phyloP scores from a whole-genome alignment of 2,888 invertebrate genomes.

The Eupithecia vulgata region DNA sequence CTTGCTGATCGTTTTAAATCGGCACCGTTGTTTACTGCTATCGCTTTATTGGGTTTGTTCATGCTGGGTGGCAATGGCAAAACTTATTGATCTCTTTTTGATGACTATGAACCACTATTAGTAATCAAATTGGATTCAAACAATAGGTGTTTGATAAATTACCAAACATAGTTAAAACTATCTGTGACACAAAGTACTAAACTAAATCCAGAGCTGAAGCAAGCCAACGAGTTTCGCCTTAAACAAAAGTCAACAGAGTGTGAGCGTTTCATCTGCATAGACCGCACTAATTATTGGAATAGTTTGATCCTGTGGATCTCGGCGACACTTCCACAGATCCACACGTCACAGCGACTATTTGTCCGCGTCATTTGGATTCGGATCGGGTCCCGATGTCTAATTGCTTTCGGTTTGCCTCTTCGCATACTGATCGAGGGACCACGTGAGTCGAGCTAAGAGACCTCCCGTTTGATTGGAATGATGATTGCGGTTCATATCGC shows the following conservation, averaged over 20 bases:
- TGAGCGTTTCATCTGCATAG: background rate
- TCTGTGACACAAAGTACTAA: background rate
- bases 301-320: conserved; percentile 42
- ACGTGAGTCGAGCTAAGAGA: conserved; percentile 15
- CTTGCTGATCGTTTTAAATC: conserved; percentile 52
- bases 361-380: conserved; percentile 62
- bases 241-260: background rate
- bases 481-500: conserved; percentile 3
- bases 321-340: conserved; percentile 62
- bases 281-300: conserved; percentile 10
- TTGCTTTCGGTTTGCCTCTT: conserved; percentile 65
- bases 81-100: conserved; percentile 6
- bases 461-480: conserved; percentile 12
- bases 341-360: conserved; percentile 39
- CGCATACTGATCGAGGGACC: conserved; percentile 60
- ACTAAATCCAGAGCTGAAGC: background rate
- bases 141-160: background rate
- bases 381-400: conserved; percentile 70
- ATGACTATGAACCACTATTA: background rate
- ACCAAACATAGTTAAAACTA: background rate
- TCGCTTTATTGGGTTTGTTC: conserved; percentile 51
- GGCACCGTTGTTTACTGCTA: conserved; percentile 55
- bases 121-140: background rate
- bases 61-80: conserved; percentile 24
- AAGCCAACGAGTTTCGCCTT: background rate